Conservation (phyloP, 2,113 vertebrate species). For the Hydrochoerus hydrochaeris region DNA sequence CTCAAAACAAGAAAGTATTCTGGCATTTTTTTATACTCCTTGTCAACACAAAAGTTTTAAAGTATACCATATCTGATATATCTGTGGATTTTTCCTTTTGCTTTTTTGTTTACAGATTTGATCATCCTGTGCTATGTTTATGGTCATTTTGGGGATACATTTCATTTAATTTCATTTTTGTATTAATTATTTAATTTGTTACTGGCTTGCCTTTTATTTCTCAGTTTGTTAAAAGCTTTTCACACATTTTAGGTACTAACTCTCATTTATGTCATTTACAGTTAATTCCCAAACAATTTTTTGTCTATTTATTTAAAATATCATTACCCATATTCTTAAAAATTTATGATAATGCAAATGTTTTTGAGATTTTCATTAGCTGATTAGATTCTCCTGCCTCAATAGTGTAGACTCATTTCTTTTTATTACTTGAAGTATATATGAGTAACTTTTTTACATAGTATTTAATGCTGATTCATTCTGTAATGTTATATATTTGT, state of each 20-base stretch:
- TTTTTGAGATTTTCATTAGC: background rate
- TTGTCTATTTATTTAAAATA: background rate
- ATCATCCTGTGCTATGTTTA: background rate
- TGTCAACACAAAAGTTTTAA: background rate
- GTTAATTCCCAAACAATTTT: background rate
- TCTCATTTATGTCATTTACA: background rate
- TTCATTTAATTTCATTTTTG: background rate
- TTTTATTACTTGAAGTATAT: background rate
- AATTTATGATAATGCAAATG: background rate
- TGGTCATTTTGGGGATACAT: background rate
- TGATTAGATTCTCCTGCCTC: background rate
- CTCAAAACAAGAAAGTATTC: background rate
- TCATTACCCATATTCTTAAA: background rate
- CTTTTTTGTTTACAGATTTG: background rate
- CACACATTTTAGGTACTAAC: background rate
- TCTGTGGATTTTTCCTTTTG: background rate
- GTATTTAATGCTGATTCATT: background rate
- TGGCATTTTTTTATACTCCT: background rate
- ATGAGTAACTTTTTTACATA: background rate
- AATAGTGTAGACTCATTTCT: background rate
- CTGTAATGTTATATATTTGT: background rate
- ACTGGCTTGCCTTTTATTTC: background rate
- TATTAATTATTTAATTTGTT: background rate
- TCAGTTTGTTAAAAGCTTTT: background rate
- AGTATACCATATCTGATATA: background rate